Evolutionary conservation across 1,140 invertebrate species (phyloP), one percentile per base, ranked within the genome.

Genomic region (Xylocopa sonorina): DNA sequence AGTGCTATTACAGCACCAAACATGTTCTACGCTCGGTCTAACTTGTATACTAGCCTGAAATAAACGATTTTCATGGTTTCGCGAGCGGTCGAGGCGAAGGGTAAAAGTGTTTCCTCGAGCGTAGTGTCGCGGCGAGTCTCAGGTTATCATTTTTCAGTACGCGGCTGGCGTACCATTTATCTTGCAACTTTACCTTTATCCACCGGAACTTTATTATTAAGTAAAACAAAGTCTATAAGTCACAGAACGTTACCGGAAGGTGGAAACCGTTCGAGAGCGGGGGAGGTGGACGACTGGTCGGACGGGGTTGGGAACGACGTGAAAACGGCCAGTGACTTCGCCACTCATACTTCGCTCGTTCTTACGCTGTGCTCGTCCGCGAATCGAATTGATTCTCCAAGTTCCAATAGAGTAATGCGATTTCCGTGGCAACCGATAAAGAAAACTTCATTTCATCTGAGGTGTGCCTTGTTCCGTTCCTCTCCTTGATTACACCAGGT

Each of bases 191-290:
- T 77, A 75, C 51, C 77, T 60, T 48, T 66, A 60, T 71, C 57
- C 55, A 4, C 43, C 32, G 55, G 68, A 87, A 88, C 86, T 88
- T 88, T 88, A 78, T 88, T 88, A 86, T 85, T 85, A 87, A 88
- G 85, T 86, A 76, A 88, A 86, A 81, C 81, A 75, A 80, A 77
- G 71, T 83, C 81, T 75, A 74, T 87, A 88, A 88, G 86, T 88
- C 86, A 83, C 66, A 50, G 46, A 64, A 34, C 38, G 66, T 51
- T 41, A 68, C 50, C 14, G n/a, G 27, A 4, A 24, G 27, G 29
- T 46, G 34, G 57, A 1, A 5, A n/a, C 12, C 43, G 69, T 64
- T 29, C 32, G 12, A n/a, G n/a, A n/a, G n/a, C n/a, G n/a, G n/a
- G n/a, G n/a, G n/a, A 27, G 2, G 14, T 50, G n/a, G 14, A 5